Evolutionary conservation across 2,113 vertebrate species (phyloP).

Genomic region (Setophaga kirtlandii): DNA sequence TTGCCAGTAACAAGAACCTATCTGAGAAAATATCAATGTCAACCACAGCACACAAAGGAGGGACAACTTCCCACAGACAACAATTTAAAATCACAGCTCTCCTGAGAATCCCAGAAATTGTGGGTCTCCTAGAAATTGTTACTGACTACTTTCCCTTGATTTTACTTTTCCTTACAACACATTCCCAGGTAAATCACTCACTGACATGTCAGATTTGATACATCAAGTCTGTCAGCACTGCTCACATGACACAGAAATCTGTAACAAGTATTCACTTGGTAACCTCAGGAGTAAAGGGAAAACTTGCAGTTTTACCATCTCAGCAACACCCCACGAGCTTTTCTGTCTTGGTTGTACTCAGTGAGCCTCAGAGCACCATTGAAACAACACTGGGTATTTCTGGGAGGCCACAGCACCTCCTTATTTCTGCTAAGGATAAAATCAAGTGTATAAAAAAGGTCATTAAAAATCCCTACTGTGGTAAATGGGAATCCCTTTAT

Average conservation of each 20-base stretch:
- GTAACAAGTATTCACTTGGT: neutral
- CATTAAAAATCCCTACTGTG: neutral
- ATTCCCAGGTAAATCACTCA: neutral
- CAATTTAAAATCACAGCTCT: neutral
- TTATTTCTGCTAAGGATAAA: neutral
- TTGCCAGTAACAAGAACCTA: neutral
- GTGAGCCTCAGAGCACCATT: neutral
- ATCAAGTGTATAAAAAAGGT: neutral
- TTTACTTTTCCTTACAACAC: neutral
- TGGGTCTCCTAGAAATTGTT: neutral
- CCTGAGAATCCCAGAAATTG: neutral
- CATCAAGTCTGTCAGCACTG: neutral
- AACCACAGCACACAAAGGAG: neutral
- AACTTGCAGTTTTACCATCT: neutral
- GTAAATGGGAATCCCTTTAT: neutral
- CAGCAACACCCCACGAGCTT: fast-evolving
- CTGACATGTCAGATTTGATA: neutral
- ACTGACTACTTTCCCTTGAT: neutral
- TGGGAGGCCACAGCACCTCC: neutral
- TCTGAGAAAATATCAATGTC: neutral
- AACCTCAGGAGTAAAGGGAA: neutral
- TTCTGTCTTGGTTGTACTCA: neutral
- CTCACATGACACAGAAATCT: fast-evolving
- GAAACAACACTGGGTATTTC: neutral
- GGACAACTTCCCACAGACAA: neutral